Percentiles rank a stretch among this genome's conserved stretches.
These are phyloP conservation scores for Bombylius major DNA, from an alignment of 2,888 invertebrate species.

Conservation along the genomic window DNA sequence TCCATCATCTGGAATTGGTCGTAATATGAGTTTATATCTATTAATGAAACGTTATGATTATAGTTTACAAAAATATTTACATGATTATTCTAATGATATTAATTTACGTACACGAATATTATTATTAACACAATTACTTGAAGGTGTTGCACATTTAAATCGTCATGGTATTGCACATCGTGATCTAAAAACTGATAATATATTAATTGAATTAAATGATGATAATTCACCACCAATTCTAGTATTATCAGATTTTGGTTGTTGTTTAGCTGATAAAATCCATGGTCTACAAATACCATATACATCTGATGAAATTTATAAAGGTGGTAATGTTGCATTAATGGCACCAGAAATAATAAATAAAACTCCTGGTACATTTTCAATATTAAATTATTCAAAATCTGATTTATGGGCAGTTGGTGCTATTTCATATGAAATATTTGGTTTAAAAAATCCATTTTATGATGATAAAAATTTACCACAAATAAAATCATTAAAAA, in stretches of 20 bases:
- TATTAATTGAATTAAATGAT: conserved; percentile 53
- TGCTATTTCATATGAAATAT: conserved; percentile 73
- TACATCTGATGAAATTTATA: conserved; percentile 53
- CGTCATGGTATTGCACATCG: conserved; percentile 62
- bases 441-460: conserved; percentile 64
- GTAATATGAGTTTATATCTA: conserved; percentile 77
- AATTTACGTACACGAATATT: conserved; percentile 47
- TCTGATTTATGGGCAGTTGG: conserved; percentile 82
- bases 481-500: conserved; percentile 37
- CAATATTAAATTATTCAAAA: conserved; percentile 60
- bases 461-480: conserved; percentile 30
- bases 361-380: conserved; percentile 56
- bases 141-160: conserved; percentile 64
- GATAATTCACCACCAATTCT: conserved; percentile 51
- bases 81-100: conserved; percentile 18
- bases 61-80: conserved; percentile 42
- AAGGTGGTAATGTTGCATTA: conserved; percentile 68
- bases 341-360: conserved; percentile 76
- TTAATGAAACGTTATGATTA: conserved; percentile 69
- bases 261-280: conserved; percentile 59
- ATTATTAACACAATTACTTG: conserved; percentile 62
- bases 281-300: conserved; percentile 52
- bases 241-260: conserved; percentile 79
- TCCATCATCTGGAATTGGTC: conserved; percentile 59
- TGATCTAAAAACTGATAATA: conserved; percentile 73